phyloP scores from a whole-genome alignment of 2,113 vertebrate species.

The Patagioenas fasciata region DNA sequence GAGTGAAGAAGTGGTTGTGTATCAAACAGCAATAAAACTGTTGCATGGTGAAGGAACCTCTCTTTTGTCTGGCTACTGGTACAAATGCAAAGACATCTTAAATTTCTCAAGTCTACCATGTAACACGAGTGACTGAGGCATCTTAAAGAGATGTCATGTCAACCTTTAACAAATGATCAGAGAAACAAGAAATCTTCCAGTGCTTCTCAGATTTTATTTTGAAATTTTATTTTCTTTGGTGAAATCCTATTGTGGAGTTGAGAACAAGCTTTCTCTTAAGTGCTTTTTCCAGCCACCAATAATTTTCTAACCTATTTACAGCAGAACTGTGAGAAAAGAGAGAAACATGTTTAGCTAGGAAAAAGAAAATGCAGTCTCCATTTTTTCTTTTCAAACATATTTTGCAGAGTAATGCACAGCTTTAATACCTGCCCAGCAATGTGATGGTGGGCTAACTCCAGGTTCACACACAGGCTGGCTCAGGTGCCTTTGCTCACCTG shows the following conservation, averaged over 20 bases:
- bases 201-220: not conserved
- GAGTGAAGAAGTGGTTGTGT: not conserved
- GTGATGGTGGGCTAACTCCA: fast-evolving
- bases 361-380: not conserved
- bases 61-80: not conserved
- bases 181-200: not conserved
- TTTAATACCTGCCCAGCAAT: fast-evolving
- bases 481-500: not conserved
- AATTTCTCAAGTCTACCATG: not conserved
- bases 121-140: not conserved
- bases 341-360: not conserved
- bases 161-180: not conserved
- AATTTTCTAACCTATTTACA: not conserved
- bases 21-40: not conserved
- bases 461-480: not conserved
- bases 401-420: not conserved
- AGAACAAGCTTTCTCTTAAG: not conserved
- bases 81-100: not conserved
- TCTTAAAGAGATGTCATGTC: not conserved
- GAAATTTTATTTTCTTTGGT: not conserved
- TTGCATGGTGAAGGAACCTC: not conserved
- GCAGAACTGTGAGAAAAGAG: not conserved
- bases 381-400: not conserved
- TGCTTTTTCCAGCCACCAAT: not conserved
- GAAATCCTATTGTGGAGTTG: not conserved